Conservation (phyloP, 2,797 vertebrate species). For the Craterocephalus amniculus region DNA sequence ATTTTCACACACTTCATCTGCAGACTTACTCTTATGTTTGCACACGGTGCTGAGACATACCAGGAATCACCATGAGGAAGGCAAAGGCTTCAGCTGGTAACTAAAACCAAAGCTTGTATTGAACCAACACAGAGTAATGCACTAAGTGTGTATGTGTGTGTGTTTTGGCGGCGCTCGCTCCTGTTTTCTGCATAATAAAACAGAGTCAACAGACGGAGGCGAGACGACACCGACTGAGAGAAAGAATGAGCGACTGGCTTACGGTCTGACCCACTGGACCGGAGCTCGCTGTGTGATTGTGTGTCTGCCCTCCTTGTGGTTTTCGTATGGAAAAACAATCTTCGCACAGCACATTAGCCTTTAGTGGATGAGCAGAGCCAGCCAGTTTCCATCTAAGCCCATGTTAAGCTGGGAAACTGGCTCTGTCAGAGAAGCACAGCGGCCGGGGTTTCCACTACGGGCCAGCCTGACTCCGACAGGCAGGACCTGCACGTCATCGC, state of each 20-base stretch:
- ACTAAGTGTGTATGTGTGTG: constrained; percentile 26
- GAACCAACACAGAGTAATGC: neutral
- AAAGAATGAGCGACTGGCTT: constrained; percentile 56
- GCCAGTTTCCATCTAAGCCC: constrained; percentile 71
- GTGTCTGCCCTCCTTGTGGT: constrained; percentile 48
- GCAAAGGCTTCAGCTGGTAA: too few species aligned
- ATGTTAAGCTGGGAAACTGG: constrained; percentile 63
- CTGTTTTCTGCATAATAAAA: constrained; percentile 71
- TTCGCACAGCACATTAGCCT: constrained; percentile 70
- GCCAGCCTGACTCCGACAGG: constrained; percentile 33
- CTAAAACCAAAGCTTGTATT: neutral
- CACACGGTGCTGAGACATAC: too few species aligned
- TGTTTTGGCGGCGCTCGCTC: constrained; percentile 38
- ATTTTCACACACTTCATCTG: neutral
- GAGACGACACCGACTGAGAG: constrained; percentile 61
- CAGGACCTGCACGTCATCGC: constrained; percentile 22
- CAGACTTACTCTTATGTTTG: too few species aligned
- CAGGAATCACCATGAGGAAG: neutral
- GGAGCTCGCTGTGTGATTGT: constrained; percentile 31
- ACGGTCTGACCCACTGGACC: constrained; percentile 66
- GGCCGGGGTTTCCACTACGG: constrained; percentile 59
- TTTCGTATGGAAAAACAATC: constrained; percentile 74
- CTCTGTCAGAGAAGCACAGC: constrained; percentile 54
- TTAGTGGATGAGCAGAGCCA: constrained; percentile 64
- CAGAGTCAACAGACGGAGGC: constrained; percentile 74